Percentiles rank a stretch among this genome's conserved stretches.
Conservation (phyloP, 2,113 vertebrate genomes). For the Cottus gobio region DNA sequence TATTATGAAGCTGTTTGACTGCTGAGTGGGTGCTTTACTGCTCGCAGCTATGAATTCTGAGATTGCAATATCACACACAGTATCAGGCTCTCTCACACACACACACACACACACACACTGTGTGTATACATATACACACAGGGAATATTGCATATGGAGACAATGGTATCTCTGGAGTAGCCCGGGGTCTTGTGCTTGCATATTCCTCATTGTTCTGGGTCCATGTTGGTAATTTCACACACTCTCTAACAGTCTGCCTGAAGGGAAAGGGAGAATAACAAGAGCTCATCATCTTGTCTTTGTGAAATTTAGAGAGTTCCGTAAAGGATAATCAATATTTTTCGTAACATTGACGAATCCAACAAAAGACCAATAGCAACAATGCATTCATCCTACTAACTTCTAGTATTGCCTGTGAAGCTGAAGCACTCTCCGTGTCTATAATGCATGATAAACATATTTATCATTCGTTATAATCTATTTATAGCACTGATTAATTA, state of each 20-base stretch:
- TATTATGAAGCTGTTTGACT: conserved; percentile 34
- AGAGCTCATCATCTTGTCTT: conserved; percentile 11
- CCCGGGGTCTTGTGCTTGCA: conserved; percentile 28
- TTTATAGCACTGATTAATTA: not conserved
- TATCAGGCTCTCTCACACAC: not conserved
- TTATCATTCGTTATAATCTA: no score
- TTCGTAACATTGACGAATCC: not conserved
- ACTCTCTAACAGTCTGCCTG: conserved; percentile 30
- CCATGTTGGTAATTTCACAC: conserved; percentile 61
- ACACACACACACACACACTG: not conserved
- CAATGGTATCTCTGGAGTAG: conserved; percentile 20
- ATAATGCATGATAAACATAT: not conserved
- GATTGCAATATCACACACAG: conserved; percentile 51
- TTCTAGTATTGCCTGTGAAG: not conserved
- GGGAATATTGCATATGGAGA: conserved; percentile 47
- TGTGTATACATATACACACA: no score
- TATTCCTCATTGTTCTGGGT: conserved; percentile 35
- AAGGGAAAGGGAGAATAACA: conserved; percentile 9
- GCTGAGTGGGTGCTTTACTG: conserved; percentile 42
- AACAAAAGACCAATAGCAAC: not conserved
- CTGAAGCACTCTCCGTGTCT: not conserved
- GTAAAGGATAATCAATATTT: not conserved
- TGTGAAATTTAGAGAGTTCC: not conserved
- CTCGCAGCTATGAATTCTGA: conserved; percentile 51
- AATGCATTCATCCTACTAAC: not conserved